Percentiles rank a stretch among this genome's conserved stretches.
Evolutionary conservation across 2,888 invertebrate genomes (phyloP).

Genomic region (Ochropacha duplaris): DNA sequence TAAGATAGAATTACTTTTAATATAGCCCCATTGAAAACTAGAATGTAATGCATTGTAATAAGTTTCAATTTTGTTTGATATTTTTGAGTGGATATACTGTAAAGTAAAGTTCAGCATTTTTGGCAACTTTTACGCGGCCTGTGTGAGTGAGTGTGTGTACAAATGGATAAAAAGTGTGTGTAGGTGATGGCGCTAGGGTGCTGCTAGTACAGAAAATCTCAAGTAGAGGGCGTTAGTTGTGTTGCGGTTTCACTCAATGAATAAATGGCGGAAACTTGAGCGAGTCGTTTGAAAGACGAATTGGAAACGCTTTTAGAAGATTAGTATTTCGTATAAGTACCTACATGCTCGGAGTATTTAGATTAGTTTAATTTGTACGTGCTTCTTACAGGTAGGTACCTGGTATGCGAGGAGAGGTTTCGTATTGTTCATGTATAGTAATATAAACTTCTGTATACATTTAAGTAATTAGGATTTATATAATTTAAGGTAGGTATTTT

Average conservation of each 20-base stretch:
- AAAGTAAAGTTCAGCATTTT: constrained; percentile 49
- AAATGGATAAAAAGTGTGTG: constrained; percentile 52
- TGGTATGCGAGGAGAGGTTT: background rate
- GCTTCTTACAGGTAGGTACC: constrained; percentile 7
- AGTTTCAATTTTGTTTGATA: constrained; percentile 25
- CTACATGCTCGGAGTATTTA: constrained; percentile 20
- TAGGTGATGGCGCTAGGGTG: constrained; percentile 70
- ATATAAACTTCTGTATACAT: background rate
- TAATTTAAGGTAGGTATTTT: too few species aligned
- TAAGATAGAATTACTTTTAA: background rate
- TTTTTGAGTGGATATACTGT: constrained; percentile 5
- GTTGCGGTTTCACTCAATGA: constrained; percentile 45
- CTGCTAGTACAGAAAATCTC: constrained; percentile 36
- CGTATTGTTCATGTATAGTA: background rate
- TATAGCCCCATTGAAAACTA: background rate
- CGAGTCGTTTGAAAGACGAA: constrained; percentile 53
- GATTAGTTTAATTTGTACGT: constrained; percentile 34
- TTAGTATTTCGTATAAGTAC: constrained; percentile 29
- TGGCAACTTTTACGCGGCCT: constrained; percentile 55
- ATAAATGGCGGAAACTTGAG: constrained; percentile 39
- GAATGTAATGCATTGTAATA: accelerated
- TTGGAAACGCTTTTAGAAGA: constrained; percentile 56
- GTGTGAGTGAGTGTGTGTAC: constrained; percentile 58
- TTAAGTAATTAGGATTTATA: too few species aligned
- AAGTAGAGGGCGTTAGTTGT: constrained; percentile 63